A percentile compares a stretch with the other conserved stretches of the same genome.
Conservation (phyloP, 2,888 invertebrate species). For the Eupithecia centaureata region DNA sequence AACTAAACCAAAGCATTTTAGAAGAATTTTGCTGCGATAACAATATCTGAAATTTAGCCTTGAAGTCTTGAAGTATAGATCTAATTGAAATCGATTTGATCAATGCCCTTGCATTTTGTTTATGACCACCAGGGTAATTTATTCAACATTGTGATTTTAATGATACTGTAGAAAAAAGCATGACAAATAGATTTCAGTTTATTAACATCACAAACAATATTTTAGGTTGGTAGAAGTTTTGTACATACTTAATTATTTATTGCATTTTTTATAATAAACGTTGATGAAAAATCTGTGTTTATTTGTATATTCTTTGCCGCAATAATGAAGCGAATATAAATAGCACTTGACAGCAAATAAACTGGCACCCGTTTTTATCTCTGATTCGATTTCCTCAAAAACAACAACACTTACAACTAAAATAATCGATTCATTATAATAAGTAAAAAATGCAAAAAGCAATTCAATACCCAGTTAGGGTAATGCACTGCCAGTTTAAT, state of each 20-base stretch:
- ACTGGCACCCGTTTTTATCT: too few relatives aligned
- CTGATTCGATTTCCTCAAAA: too few relatives aligned
- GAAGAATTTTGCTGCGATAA: neutral
- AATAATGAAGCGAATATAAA: too few relatives aligned
- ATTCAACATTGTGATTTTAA: neutral
- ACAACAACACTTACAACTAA: too few relatives aligned
- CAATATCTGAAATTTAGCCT: neutral
- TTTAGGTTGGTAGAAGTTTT: neutral
- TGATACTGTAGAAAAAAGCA: neutral
- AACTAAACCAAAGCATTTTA: conserved; percentile 51
- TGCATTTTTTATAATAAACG: neutral
- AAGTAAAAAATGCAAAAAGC: too few relatives aligned
- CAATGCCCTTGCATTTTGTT: neutral
- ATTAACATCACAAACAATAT: neutral
- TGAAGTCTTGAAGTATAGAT: neutral
- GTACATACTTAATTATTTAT: neutral
- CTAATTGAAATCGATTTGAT: neutral
- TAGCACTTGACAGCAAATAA: too few relatives aligned
- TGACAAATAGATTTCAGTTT: neutral
- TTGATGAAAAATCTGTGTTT: neutral
- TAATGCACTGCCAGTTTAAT: too few relatives aligned
- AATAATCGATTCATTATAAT: too few relatives aligned
- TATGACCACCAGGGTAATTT: neutral
- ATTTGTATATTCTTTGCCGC: neutral
- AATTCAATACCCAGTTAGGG: too few relatives aligned